These are phyloP conservation scores for Heteronetta atricapilla DNA, from an alignment of 2,113 vertebrate species.

Conservation along the genomic window DNA sequence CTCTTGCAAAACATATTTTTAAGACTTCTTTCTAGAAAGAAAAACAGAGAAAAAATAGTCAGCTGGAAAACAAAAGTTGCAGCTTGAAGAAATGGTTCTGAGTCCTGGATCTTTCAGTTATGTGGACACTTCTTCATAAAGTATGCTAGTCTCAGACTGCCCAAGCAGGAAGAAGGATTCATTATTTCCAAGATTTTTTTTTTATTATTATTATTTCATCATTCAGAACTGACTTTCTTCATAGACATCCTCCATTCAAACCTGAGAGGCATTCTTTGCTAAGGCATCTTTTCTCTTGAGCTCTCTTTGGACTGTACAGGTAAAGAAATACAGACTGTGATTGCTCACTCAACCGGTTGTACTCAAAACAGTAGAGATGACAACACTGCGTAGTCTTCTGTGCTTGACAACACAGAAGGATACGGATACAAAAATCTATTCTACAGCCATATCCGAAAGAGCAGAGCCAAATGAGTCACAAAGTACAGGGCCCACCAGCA, in stretches of 20 bases:
- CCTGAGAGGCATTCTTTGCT: not conserved
- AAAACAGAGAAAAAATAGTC: constrained; percentile 33
- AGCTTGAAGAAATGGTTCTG: not conserved
- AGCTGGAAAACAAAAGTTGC: constrained; percentile 21
- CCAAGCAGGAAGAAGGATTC: not conserved
- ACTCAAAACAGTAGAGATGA: constrained; percentile 26
- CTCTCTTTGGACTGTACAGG: not conserved
- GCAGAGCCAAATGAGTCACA: constrained; percentile 44
- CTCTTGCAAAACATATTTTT: not conserved
- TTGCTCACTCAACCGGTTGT: not conserved
- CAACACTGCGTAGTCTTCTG: not conserved
- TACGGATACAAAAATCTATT: constrained; percentile 32
- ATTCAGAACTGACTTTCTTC: not conserved
- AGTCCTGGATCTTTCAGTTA: not conserved
- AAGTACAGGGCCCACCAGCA: constrained; percentile 26
- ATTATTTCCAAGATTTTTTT: constrained; percentile 15
- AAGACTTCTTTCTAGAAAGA: not conserved
- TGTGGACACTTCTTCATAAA: not conserved
- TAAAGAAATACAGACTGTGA: not conserved
- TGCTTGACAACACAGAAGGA: not conserved
- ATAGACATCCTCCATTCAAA: not conserved
- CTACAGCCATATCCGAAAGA: constrained; percentile 19
- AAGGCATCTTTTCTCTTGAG: not conserved
- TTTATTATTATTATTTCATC: not conserved
- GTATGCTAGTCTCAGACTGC: not conserved